phyloP scores from a whole-genome alignment of 2,888 invertebrate species.

The Morpho helenor region DNA sequence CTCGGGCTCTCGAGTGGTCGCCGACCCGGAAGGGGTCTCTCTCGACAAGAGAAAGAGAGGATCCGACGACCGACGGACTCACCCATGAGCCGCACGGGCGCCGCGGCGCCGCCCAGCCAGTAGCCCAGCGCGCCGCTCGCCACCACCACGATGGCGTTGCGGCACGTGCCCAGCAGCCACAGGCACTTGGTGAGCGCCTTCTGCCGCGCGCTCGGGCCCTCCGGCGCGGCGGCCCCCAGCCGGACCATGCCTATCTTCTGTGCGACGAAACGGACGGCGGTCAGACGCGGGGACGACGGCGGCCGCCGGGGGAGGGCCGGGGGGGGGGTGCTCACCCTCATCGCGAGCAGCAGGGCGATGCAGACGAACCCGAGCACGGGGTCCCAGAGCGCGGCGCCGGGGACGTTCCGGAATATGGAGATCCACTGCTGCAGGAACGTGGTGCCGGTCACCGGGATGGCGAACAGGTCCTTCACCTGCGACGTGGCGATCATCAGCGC shows the following conservation, averaged over 20 bases:
- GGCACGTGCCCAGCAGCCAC: constrained; percentile 88
- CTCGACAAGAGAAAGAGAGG: too few relatives aligned
- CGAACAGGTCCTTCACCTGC: constrained; percentile 91
- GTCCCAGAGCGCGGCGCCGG: constrained; percentile 84
- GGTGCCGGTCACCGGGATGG: constrained; percentile 83
- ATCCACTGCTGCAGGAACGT: constrained; percentile 90
- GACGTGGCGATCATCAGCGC: constrained; percentile 93
- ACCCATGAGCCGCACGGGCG: constrained; percentile 86
- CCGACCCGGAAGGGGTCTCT: too few relatives aligned
- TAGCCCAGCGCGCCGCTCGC: constrained; percentile 85
- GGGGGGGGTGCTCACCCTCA: constrained; percentile 80
- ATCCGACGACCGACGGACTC: constrained; percentile 26
- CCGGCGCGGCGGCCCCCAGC: constrained; percentile 77
- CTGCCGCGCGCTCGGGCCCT: constrained; percentile 76
- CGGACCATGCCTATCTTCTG: constrained; percentile 83
- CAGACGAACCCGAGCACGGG: constrained; percentile 86
- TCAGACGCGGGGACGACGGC: too few relatives aligned
- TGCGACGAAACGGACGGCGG: constrained; percentile 1
- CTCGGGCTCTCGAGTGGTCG: too few relatives aligned
- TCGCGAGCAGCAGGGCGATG: constrained; percentile 85
- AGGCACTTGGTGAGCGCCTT: constrained; percentile 81
- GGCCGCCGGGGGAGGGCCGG: too few relatives aligned
- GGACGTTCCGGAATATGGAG: constrained; percentile 84
- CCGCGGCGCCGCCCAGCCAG: constrained; percentile 63
- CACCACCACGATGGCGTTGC: constrained; percentile 92